Conservation (phyloP, 2,797 vertebrate genomes). For the Carcharodon carcharias region DNA sequence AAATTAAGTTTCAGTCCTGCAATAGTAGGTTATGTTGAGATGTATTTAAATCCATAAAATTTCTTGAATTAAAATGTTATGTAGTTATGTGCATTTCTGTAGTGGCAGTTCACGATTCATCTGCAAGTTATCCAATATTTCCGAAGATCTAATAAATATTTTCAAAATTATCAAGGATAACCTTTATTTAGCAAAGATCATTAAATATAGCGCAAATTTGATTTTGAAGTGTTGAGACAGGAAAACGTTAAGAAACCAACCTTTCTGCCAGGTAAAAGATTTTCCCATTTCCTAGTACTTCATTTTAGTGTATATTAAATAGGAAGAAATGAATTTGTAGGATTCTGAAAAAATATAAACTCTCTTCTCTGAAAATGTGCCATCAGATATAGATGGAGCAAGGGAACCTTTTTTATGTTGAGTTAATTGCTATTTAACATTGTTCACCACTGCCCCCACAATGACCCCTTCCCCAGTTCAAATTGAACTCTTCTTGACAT, state of each 20-base stretch:
- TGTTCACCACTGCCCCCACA: accelerated
- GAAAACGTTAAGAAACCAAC: not conserved
- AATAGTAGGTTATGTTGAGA: not conserved
- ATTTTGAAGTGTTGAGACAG: not conserved
- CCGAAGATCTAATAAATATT: no score
- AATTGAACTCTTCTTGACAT: not conserved
- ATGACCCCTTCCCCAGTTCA: not conserved
- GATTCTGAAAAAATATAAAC: not conserved
- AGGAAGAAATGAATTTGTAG: not conserved
- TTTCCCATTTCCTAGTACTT: not conserved
- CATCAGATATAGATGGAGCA: not conserved
- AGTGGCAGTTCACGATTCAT: not conserved
- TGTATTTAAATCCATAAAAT: not conserved
- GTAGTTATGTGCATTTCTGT: not conserved
- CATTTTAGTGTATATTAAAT: not conserved
- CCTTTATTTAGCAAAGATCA: not conserved
- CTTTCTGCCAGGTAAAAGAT: not conserved
- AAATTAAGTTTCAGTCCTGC: not conserved
- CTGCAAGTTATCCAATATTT: not conserved
- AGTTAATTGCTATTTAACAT: not conserved
- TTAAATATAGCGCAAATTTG: not conserved
- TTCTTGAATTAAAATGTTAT: not conserved
- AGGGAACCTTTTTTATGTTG: not conserved
- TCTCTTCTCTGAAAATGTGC: not conserved
- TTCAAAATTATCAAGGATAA: not conserved